Percentiles rank a stretch among this genome's conserved stretches.
Evolutionary conservation across 53 echinoderm and acorn worm genomes (phyloP).

Genomic region (Holothuria scabra): DNA sequence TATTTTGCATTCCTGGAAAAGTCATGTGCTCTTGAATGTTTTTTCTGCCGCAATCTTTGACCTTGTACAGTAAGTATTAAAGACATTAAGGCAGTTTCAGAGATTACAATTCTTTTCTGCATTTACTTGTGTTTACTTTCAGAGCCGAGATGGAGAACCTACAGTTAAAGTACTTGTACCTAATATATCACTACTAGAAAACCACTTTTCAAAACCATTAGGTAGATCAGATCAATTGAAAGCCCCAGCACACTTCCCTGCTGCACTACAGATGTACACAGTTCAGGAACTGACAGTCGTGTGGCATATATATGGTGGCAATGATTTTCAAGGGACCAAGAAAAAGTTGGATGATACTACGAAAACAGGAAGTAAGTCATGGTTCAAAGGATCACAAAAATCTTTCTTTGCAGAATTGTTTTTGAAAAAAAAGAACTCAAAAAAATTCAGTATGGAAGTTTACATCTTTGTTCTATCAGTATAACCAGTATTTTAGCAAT

Average conservation of each 20-base stretch:
- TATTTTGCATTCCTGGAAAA: no score
- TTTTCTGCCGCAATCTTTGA: no score
- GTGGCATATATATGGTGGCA: slow-evolving; percentile 94
- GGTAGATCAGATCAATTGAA: slow-evolving; percentile 82
- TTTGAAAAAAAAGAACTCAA: no score
- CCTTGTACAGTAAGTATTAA: no score
- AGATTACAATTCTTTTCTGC: not conserved
- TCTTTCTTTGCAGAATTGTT: no score
- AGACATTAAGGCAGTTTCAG: no score
- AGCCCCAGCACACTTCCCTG: slow-evolving; percentile 83
- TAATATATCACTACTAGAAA: slow-evolving; percentile 62
- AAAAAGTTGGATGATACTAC: not conserved
- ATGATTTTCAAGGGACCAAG: slow-evolving; percentile 62
- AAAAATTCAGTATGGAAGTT: no score
- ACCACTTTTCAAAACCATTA: slow-evolving; percentile 82
- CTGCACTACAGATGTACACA: slow-evolving; percentile 81
- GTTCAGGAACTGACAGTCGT: slow-evolving; percentile 90
- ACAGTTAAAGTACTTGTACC: slow-evolving; percentile 75
- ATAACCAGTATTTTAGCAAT: no score
- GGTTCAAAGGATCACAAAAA: not conserved
- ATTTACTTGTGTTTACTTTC: not conserved
- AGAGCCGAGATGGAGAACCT: slow-evolving; percentile 80
- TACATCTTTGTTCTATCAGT: no score
- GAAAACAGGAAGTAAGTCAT: not conserved
- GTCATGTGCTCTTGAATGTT: no score